Evolutionary conservation across 2,888 invertebrate genomes (phyloP).

Genomic region (Polymixis lichenea): DNA sequence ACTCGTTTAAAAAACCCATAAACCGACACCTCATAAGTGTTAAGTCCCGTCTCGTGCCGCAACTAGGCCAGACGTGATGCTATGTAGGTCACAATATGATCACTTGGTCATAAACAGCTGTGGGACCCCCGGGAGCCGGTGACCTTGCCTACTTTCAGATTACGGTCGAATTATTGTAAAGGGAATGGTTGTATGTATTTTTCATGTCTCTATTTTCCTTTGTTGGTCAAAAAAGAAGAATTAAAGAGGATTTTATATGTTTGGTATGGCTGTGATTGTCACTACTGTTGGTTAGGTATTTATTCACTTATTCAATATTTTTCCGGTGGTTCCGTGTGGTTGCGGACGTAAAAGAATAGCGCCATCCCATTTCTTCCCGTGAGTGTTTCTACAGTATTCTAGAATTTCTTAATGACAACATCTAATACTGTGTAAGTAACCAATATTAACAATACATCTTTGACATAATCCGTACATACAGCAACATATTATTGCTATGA

Average conservation of each 20-base stretch:
- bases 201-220: slow-evolving; percentile 1
- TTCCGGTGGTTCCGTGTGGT: no score
- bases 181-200: slow-evolving; percentile 3
- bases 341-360: no score
- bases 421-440: no score
- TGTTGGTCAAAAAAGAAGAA: background rate
- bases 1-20: slow-evolving; percentile 6
- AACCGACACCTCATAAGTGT: slow-evolving; percentile 12
- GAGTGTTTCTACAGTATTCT: no score
- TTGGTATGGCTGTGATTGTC: background rate
- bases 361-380: no score
- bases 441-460: no score
- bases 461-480: no score
- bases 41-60: slow-evolving; percentile 4
- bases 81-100: slow-evolving; percentile 54
- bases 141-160: slow-evolving; percentile 47
- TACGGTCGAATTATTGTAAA: slow-evolving; percentile 35
- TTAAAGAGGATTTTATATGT: background rate
- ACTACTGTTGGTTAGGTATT: background rate
- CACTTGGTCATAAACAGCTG: slow-evolving; percentile 51
- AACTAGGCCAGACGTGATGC: slow-evolving; percentile 25
- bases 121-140: slow-evolving; percentile 19
- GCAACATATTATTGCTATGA: no score
- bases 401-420: no score
- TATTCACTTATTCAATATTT: background rate